Evolutionary conservation across 1,140 invertebrate species (phyloP).

Genomic region (Drosophila orena): DNA sequence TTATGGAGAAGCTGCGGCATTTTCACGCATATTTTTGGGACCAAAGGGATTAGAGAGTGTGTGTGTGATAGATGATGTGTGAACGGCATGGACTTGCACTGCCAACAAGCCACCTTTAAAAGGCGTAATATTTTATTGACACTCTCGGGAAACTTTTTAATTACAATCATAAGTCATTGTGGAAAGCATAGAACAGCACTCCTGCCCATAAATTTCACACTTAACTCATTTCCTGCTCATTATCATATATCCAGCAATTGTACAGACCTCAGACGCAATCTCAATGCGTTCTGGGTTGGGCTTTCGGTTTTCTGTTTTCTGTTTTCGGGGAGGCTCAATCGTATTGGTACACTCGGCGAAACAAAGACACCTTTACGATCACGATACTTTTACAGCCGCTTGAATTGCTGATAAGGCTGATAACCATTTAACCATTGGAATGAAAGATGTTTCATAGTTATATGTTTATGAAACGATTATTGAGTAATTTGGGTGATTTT

Average conservation of each 20-base stretch:
- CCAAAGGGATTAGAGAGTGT: conserved; percentile 15
- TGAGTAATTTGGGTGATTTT: neutral
- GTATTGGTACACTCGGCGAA: conserved; percentile 9
- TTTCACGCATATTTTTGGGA: conserved; percentile 41
- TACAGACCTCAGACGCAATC: conserved; percentile 48
- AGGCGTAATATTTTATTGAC: conserved; percentile 41
- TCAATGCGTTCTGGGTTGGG: conserved; percentile 46
- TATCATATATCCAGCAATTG: conserved; percentile 72
- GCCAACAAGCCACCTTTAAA: conserved; percentile 20
- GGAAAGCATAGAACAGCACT: conserved; percentile 50
- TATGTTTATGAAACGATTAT: neutral
- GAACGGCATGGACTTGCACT: conserved; percentile 33
- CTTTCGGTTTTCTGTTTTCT: conserved; percentile 27
- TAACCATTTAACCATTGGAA: no score
- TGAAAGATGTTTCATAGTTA: neutral
- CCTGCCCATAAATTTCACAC: conserved; percentile 80
- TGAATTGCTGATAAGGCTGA: no score
- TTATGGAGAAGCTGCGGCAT: conserved; percentile 42
- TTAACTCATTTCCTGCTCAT: conserved; percentile 82
- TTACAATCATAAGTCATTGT: conserved; percentile 71
- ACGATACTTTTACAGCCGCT: no score
- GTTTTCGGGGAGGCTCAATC: conserved; percentile 25
- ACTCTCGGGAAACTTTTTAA: conserved; percentile 56
- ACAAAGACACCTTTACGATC: neutral
- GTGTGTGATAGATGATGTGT: conserved; percentile 24